Evolutionary conservation across 2,888 invertebrate species (phyloP).

Genomic region (Sisyra terminalis): DNA sequence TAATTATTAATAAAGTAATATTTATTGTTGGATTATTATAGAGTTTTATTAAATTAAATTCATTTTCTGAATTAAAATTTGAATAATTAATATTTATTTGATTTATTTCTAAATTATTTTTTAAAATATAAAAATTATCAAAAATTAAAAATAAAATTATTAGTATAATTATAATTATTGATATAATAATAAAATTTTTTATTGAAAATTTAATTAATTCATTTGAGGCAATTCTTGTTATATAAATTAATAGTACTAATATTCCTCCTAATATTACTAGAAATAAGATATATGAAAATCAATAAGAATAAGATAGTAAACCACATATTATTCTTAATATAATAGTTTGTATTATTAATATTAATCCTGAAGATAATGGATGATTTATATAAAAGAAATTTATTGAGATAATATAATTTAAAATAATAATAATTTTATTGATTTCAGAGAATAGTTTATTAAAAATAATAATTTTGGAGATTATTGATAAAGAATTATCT

Average conservation of each 20-base stretch:
- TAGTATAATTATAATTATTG: slow-evolving; percentile 16
- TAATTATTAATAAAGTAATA: too few relatives aligned
- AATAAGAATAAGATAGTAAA: slow-evolving; percentile 32
- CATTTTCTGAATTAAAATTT: slow-evolving; percentile 26
- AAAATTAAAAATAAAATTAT: slow-evolving; percentile 17
- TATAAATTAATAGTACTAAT: slow-evolving; percentile 47
- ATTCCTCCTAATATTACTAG: slow-evolving; percentile 44
- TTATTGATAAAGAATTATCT: slow-evolving; percentile 38
- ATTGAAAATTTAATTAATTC: slow-evolving; percentile 33
- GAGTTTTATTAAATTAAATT: slow-evolving; percentile 33
- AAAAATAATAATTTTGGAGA: slow-evolving; percentile 54
- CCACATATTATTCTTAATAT: slow-evolving; percentile 30
- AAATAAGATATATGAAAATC: slow-evolving; percentile 44
- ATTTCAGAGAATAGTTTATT: slow-evolving; percentile 43
- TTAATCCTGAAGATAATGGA: slow-evolving; percentile 35
- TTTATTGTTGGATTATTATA: too few relatives aligned
- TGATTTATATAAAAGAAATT: slow-evolving; percentile 29
- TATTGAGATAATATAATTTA: slow-evolving; percentile 24
- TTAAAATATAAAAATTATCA: slow-evolving; percentile 19
- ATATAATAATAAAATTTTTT: slow-evolving; percentile 19
- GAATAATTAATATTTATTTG: slow-evolving; percentile 9
- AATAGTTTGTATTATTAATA: slow-evolving; percentile 34
- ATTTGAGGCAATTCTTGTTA: slow-evolving; percentile 42
- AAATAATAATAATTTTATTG: slow-evolving; percentile 18
- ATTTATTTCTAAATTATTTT: slow-evolving; percentile 24